These are phyloP conservation scores for Drosophila prosaltans DNA, from an alignment of 1,140 invertebrate species.

Conservation along the genomic window DNA sequence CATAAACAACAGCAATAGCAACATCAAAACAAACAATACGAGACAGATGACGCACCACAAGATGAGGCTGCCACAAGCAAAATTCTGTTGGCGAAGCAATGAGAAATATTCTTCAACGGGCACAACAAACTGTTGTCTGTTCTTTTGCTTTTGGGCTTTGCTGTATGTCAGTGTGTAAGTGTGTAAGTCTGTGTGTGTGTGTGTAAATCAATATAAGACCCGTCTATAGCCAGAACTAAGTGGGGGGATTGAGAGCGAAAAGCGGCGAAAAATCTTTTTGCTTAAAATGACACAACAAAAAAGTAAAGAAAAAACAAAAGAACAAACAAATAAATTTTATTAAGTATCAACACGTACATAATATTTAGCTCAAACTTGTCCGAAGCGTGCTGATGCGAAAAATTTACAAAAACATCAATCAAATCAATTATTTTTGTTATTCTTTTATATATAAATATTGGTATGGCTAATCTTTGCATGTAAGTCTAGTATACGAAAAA, in stretches of 20 bases:
- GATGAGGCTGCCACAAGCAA: conserved; percentile 24
- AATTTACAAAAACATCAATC: too few relatives aligned
- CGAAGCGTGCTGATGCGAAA: conserved; percentile 1
- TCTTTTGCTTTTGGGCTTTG: not conserved
- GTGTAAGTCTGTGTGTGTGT: not conserved
- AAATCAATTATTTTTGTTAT: too few relatives aligned
- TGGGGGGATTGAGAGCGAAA: conserved; percentile 1
- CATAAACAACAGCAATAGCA: conserved; percentile 19
- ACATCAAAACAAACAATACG: conserved; percentile 60
- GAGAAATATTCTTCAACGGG: not conserved
- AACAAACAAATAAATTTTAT: conserved; percentile 12
- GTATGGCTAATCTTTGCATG: too few relatives aligned
- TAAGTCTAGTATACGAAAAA: too few relatives aligned
- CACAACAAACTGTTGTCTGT: not conserved
- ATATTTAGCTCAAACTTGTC: conserved; percentile 6
- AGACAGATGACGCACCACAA: conserved; percentile 29
- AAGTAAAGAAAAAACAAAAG: not conserved
- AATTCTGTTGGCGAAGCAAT: not conserved
- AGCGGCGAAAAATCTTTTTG: conserved; percentile 6
- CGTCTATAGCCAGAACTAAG: conserved; percentile 7
- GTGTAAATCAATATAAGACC: conserved; percentile 12
- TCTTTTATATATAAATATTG: too few relatives aligned
- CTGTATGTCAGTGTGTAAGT: not conserved
- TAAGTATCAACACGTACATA: not conserved
- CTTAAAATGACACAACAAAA: not conserved